Evolutionary conservation across 1,140 invertebrate species (phyloP), one percentile per base, ranked within the genome.

Genomic region (Hirudo medicinalis): DNA sequence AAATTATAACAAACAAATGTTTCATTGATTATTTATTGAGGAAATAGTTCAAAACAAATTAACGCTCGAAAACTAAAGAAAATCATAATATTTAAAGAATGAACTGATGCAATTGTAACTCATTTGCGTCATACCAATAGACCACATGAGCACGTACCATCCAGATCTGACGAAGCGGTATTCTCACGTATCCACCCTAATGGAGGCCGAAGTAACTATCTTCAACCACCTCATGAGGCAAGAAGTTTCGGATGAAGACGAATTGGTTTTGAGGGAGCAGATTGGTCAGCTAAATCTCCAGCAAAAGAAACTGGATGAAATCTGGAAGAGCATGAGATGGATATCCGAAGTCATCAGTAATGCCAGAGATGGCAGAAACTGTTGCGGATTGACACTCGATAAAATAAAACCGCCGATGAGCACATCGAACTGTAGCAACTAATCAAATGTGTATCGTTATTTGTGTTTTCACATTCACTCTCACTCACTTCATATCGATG

Each of bases 241-340:
- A 32, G 57, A 32, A 11, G 20, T 63, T 25, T 63, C 57, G 22
- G 29, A 32, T 11, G 57, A 63, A 25, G 57, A 63, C 57, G 57
- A 63, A 11, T 25, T 63, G 57, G 29, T 25, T 25, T 32, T 63
- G 57, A 13, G 57, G 29, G 29, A 22, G 8, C 22, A 63, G 29
- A 63, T 63, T 63, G 22, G 29, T 25, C 22, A 25, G 22, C 19
- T 63, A 20, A 63, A 63, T 63, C 57, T 6, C 3, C 57, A 63
- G 19, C 57, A 63, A 11, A 63, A 63, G 29, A 63, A 63, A 63
- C 57, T 63, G 57, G 57, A 63, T 32, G 57, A 63, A 25, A 32
- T 32, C 22, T 63, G 57, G 57, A 63, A 63, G 57, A 63, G 57
- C 29, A 63, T 63, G 57, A 63, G 57, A n/a, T 63, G 57, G 57